phyloP scores from a whole-genome alignment of 2,113 vertebrate species.

The Tinamus guttatus region DNA sequence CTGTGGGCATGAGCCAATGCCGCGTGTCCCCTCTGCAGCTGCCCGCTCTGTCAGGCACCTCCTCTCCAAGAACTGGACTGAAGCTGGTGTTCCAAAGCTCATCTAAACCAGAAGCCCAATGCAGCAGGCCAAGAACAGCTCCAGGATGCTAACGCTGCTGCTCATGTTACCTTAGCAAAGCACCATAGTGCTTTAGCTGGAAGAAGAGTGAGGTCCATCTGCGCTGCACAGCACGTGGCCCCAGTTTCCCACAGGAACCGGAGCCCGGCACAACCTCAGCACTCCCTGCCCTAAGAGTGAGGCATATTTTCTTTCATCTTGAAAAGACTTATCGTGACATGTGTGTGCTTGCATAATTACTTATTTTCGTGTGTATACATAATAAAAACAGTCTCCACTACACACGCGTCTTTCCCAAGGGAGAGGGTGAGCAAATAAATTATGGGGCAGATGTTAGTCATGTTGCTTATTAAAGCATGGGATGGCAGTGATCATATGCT shows the following conservation, averaged over 20 bases:
- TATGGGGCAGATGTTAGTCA: slow-evolving; percentile 2
- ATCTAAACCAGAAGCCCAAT: neutral
- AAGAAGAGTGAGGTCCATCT: neutral
- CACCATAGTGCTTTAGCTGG: neutral
- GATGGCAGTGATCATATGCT: neutral
- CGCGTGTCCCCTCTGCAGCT: neutral
- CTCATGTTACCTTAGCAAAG: neutral
- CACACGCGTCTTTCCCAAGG: accelerated
- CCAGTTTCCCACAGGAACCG: accelerated
- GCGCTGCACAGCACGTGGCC: neutral
- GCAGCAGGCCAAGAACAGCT: neutral
- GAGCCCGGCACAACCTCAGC: neutral
- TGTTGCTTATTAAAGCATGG: neutral
- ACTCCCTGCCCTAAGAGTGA: neutral
- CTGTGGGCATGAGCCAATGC: neutral
- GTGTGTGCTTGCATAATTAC: slow-evolving; percentile 8
- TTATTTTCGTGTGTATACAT: neutral
- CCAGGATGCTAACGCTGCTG: neutral
- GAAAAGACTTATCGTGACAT: neutral
- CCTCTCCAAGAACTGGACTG: too few relatives aligned
- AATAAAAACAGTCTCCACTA: neutral
- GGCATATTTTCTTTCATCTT: neutral
- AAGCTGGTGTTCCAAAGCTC: neutral
- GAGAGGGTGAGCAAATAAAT: neutral
- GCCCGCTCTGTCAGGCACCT: too few relatives aligned